These are phyloP conservation scores for Drosophila neonasuta DNA, from an alignment of 2,888 invertebrate genomes.

Conservation along the genomic window DNA sequence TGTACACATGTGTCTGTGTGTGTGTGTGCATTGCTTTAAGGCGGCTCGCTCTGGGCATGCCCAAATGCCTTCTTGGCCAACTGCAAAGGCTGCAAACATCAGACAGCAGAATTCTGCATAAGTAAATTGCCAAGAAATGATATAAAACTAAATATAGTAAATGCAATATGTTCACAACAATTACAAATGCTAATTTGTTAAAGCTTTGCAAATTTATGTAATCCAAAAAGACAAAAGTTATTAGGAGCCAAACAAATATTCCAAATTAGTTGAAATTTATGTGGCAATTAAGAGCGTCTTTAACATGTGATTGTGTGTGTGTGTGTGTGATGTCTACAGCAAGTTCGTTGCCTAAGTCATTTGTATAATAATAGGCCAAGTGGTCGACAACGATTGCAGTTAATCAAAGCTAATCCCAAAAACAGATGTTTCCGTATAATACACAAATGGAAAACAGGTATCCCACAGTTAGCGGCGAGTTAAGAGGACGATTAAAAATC, in stretches of 20 bases:
- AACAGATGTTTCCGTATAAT: constrained; percentile 9
- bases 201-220: constrained; percentile 34
- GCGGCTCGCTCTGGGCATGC: constrained; percentile 52
- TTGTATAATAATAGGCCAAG: constrained; percentile 48
- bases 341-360: constrained; percentile 61
- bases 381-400: constrained; percentile 9
- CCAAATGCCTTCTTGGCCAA: constrained; percentile 60
- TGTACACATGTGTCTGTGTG: constrained; percentile 18
- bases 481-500: constrained; percentile 29
- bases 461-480: neutral
- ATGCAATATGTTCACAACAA: constrained; percentile 31
- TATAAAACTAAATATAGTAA: constrained; percentile 33
- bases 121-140: constrained; percentile 42
- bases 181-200: neutral
- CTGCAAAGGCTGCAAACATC: constrained; percentile 31
- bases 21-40: constrained; percentile 49
- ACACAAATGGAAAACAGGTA: constrained; percentile 2
- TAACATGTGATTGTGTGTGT: neutral
- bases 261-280: constrained; percentile 41
- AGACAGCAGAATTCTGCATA: constrained; percentile 44
- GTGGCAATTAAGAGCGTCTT: constrained; percentile 31
- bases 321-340: constrained; percentile 18
- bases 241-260: constrained; percentile 39
- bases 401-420: constrained; percentile 37
- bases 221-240: constrained; percentile 29